Percentiles rank a stretch among this genome's conserved stretches.
Conservation (phyloP, 2,113 vertebrate species). For the Malurus elegans region DNA sequence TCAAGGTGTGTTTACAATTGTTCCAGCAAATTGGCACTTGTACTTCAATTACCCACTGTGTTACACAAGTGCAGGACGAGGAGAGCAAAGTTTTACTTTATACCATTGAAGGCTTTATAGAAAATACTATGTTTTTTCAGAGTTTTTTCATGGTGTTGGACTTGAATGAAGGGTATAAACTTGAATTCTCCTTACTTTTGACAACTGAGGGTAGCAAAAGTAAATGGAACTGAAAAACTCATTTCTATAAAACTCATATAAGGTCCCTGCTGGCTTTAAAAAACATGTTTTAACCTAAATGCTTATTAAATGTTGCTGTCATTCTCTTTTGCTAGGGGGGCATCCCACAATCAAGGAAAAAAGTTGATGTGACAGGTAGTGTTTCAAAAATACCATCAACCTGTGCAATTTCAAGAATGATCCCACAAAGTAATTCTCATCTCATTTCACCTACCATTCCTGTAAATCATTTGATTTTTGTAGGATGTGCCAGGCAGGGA, state of each 20-base stretch:
- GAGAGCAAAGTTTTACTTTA: conserved; percentile 65
- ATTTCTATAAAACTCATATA: not conserved
- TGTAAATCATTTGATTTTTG: not conserved
- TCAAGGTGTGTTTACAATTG: conserved; percentile 78
- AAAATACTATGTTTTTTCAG: not conserved
- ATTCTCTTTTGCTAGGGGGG: not conserved
- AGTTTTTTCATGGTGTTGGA: not conserved
- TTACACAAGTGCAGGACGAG: conserved; percentile 47
- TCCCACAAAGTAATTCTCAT: not conserved
- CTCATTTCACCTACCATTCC: not conserved
- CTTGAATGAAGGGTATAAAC: not conserved
- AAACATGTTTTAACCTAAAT: not conserved
- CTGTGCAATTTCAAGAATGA: not conserved
- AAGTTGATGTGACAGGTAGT: not conserved
- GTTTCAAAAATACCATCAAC: not conserved
- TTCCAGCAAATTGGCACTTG: conserved; percentile 72
- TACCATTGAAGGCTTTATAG: not conserved
- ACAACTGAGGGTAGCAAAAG: not conserved
- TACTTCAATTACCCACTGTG: conserved; percentile 71
- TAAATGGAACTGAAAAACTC: conserved; percentile 21
- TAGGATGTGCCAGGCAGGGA: not conserved
- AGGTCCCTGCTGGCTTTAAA: not conserved
- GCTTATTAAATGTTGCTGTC: not conserved
- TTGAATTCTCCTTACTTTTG: not conserved
- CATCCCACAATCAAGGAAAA: not conserved